A percentile compares a stretch with the other conserved stretches of the same genome.
Evolutionary conservation across 2,888 invertebrate species (phyloP).

Genomic region (Taphrorychus bicolor): DNA sequence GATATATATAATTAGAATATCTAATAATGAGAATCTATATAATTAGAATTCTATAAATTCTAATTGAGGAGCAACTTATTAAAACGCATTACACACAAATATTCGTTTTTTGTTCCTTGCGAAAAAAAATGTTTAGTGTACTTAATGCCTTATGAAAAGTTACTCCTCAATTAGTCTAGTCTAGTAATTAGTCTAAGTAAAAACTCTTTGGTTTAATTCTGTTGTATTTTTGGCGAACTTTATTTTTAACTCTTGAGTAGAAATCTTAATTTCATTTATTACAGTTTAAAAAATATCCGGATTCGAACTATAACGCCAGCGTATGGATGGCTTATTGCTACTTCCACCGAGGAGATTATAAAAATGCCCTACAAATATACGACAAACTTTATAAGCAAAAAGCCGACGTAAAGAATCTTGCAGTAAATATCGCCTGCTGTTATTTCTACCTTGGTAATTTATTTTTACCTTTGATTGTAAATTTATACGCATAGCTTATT

Average conservation of each 20-base stretch:
- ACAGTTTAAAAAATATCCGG: slow-evolving; percentile 65
- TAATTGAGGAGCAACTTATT: too few species aligned
- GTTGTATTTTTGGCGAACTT: neutral
- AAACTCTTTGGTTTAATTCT: neutral
- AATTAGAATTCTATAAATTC: too few species aligned
- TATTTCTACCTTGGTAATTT: slow-evolving; percentile 86
- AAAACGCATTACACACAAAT: too few species aligned
- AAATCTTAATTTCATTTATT: slow-evolving; percentile 39
- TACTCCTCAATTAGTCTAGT: too few species aligned
- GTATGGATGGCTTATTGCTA: slow-evolving; percentile 95
- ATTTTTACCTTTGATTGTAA: too few species aligned
- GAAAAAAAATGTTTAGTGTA: too few species aligned
- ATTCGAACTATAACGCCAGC: slow-evolving; percentile 65
- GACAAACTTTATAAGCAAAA: slow-evolving; percentile 64
- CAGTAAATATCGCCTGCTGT: slow-evolving; percentile 88
- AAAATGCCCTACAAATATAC: slow-evolving; percentile 78
- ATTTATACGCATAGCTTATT: neutral
- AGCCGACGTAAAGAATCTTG: slow-evolving; percentile 67
- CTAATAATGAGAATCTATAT: too few species aligned
- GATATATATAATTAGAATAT: too few species aligned
- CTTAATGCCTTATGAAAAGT: too few species aligned
- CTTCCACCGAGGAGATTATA: slow-evolving; percentile 95
- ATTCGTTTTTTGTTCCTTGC: too few species aligned
- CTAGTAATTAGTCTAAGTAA: too few species aligned
- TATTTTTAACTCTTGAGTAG: neutral